Conservation (phyloP, 2,113 vertebrate species). For the Syngnathus typhle region DNA sequence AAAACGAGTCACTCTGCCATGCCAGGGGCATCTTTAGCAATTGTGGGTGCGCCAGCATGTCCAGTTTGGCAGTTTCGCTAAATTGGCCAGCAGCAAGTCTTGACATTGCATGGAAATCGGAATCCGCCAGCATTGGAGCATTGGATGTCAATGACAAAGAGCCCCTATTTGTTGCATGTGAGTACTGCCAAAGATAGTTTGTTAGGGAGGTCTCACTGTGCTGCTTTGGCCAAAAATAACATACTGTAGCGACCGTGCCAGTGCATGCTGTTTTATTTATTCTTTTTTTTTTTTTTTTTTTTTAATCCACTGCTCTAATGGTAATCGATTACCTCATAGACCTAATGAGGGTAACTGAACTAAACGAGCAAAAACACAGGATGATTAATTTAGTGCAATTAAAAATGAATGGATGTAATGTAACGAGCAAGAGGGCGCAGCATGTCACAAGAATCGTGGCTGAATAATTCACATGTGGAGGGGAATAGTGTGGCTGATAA, state of each 20-base stretch:
- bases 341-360: slow-evolving; percentile 7
- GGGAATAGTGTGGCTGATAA: not conserved
- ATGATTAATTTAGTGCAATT: slow-evolving; percentile 8
- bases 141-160: too few relatives aligned
- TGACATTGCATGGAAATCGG: too few relatives aligned
- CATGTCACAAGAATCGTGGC: slow-evolving; percentile 4
- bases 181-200: not conserved
- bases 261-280: too few relatives aligned
- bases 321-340: slow-evolving; percentile 1
- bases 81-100: too few relatives aligned
- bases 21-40: too few relatives aligned
- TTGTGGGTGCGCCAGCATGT: too few relatives aligned
- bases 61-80: too few relatives aligned
- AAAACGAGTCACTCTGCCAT: too few relatives aligned
- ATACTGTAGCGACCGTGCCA: not conserved
- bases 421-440: slow-evolving; percentile 1
- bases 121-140: too few relatives aligned
- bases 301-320: not conserved
- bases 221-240: slow-evolving; percentile 2
- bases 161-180: too few relatives aligned
- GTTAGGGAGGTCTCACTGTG: not conserved
- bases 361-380: slow-evolving; percentile 1
- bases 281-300: not conserved
- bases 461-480: slow-evolving; percentile 5
- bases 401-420: slow-evolving; percentile 9